Evolutionary conservation across 2,797 vertebrate species (phyloP), one percentile per base, ranked within the genome.

Genomic region (Myripristis jacobus): DNA sequence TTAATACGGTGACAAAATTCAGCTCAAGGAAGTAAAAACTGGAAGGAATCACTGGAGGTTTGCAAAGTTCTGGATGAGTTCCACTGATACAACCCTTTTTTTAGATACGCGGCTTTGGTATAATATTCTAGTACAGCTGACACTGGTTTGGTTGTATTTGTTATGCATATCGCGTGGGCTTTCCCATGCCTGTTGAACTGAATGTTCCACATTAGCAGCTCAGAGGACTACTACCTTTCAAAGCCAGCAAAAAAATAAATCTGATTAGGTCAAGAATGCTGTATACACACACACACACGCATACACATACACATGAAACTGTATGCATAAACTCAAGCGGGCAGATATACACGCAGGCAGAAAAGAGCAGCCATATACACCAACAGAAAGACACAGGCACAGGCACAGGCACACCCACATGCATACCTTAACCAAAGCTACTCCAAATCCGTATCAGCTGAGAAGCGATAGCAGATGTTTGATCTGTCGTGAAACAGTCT

Each of bases 391-490:
- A 51, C 68, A 76, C 67, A 79, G 50, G 56, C 63, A 48, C 48
- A 66, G 48, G 63, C 48, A 38, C 56, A 21, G 52, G 54, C 56
- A 57, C 64, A 73, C 52, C n/a, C n/a, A n/a, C n/a, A n/a, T n/a
- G 78, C 70, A 85, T 43, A 72, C 70, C 68, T 71, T 67, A 12
- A 78, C 58, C 44, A 75, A 81, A 82, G 76, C 65, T 73, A 62
- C 71, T 77, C 71, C 82, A 66, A 66, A 70, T 80, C 65, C 18
- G 11, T 79, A 87, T 91, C 86, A 85, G 79, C 84, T 76, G 80
- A 58, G 77, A 87, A 90, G 79, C 73, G 75, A 88, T 77, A 83
- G 71, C 88, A 93, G 88, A 92, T 92, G 86, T 89, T 73, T 85
- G 80, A 88, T 85, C 74, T 75, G 78, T 81, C 75, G 77, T 79